phyloP scores from a whole-genome alignment of 2,113 vertebrate species.

The Python bivittatus region DNA sequence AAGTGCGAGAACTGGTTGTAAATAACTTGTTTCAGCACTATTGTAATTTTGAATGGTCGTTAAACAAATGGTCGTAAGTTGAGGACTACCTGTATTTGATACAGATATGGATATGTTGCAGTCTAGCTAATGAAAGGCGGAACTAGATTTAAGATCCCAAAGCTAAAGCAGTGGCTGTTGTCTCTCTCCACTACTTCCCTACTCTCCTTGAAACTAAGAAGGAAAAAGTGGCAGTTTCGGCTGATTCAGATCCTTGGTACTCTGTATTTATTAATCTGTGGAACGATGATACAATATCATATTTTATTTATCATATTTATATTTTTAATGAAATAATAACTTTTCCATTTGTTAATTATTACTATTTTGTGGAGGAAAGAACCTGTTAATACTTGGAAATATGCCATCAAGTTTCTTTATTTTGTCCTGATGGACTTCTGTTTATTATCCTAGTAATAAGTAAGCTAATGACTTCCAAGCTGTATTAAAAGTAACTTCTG shows the following conservation, averaged over 20 bases:
- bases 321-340: background rate
- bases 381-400: background rate
- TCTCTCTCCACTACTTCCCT: background rate
- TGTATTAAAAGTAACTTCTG: background rate
- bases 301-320: background rate
- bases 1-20: too few species aligned
- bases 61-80: too few species aligned
- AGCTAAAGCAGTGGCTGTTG: background rate
- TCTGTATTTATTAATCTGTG: background rate
- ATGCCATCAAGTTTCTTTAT: conserved; percentile 2
- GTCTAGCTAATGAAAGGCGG: background rate
- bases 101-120: background rate
- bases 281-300: background rate
- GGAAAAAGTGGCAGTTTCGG: too few species aligned
- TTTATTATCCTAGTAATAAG: background rate
- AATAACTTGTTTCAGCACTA: too few species aligned
- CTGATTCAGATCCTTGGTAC: background rate
- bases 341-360: conserved; percentile 21
- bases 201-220: background rate
- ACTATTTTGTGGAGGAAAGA: background rate
- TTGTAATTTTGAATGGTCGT: too few species aligned
- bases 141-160: background rate
- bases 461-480: conserved; percentile 8
- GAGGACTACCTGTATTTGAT: too few species aligned
- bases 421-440: conserved; percentile 11